Conservation (phyloP, 2,797 vertebrate genomes). For the Gymnothorax javanicus region DNA sequence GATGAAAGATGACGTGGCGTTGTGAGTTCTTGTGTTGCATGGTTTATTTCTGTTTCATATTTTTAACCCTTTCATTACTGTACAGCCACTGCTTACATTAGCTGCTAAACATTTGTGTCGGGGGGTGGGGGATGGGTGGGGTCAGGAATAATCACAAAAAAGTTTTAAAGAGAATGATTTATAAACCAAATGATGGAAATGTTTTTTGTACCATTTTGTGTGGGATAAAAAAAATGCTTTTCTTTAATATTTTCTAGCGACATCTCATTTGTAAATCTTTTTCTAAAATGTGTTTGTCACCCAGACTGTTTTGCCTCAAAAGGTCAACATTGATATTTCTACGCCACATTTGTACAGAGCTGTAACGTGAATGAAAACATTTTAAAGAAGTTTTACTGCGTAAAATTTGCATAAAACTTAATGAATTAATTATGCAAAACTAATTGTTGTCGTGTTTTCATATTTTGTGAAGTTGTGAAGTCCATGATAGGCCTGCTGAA, state of each 20-base stretch:
- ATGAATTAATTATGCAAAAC: constrained; percentile 71
- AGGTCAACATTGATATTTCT: constrained; percentile 96
- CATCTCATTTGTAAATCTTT: constrained; percentile 99
- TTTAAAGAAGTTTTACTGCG: constrained; percentile 92
- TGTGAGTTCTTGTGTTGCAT: constrained; percentile 78
- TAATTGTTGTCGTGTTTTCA: neutral
- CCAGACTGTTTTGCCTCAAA: constrained; percentile 90
- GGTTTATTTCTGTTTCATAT: constrained; percentile 72
- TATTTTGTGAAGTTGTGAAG: neutral
- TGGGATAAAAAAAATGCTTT: constrained; percentile 63
- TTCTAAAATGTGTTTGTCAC: constrained; percentile 87
- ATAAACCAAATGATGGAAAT: constrained; percentile 72
- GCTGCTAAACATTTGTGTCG: constrained; percentile 70
- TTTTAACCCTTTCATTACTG: constrained; percentile 64
- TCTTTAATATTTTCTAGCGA: constrained; percentile 91
- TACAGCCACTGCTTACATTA: constrained; percentile 60
- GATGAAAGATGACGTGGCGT: constrained; percentile 67
- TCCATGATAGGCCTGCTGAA: too few relatives aligned
- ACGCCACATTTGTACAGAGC: constrained; percentile 97
- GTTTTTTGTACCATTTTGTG: constrained; percentile 79
- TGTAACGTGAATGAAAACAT: constrained; percentile 87
- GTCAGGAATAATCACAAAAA: constrained; percentile 57
- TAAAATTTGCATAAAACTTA: constrained; percentile 97
- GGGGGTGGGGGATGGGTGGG: constrained; percentile 27
- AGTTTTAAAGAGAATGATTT: constrained; percentile 67